These are phyloP conservation scores for Hololepta plana DNA, from an alignment of 2,888 invertebrate genomes.

Conservation along the genomic window DNA sequence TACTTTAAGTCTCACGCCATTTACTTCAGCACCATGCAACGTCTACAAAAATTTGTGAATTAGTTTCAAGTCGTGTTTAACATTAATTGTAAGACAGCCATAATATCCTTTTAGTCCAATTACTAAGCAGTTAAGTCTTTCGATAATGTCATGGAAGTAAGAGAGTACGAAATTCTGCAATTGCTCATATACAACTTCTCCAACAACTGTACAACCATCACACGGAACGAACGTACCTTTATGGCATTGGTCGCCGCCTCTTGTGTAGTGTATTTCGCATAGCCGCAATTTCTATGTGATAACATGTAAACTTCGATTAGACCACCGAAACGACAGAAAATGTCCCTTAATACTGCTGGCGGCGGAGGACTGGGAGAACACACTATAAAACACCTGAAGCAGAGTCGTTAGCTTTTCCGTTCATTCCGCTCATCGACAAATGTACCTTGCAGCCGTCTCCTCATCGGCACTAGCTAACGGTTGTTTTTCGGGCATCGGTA, in stretches of 20 bases:
- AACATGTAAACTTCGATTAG: constrained; percentile 81
- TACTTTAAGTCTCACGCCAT: constrained; percentile 73
- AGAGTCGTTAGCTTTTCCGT: neutral
- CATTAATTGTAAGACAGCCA: too few species aligned
- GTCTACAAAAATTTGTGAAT: constrained; percentile 18
- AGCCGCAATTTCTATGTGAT: constrained; percentile 80
- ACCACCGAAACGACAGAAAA: constrained; percentile 80
- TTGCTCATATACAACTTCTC: too few species aligned
- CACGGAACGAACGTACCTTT: constrained; percentile 29
- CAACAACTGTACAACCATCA: too few species aligned
- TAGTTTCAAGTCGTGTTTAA: too few species aligned
- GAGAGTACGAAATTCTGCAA: too few species aligned
- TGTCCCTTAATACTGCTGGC: constrained; percentile 60
- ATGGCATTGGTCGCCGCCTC: constrained; percentile 64
- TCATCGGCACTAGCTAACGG: constrained; percentile 51
- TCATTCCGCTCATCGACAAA: neutral
- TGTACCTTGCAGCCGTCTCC: constrained; percentile 40
- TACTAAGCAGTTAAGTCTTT: constrained; percentile 1
- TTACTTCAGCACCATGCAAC: constrained; percentile 75
- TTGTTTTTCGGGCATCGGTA: constrained; percentile 53
- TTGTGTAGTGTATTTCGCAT: constrained; percentile 65
- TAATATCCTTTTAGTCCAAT: constrained; percentile 2
- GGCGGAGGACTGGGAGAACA: constrained; percentile 51
- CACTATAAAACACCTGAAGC: constrained; percentile 40
- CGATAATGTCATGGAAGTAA: too few species aligned